phyloP scores from a whole-genome alignment of 2,888 invertebrate genomes.

The Drosophila falleni region DNA sequence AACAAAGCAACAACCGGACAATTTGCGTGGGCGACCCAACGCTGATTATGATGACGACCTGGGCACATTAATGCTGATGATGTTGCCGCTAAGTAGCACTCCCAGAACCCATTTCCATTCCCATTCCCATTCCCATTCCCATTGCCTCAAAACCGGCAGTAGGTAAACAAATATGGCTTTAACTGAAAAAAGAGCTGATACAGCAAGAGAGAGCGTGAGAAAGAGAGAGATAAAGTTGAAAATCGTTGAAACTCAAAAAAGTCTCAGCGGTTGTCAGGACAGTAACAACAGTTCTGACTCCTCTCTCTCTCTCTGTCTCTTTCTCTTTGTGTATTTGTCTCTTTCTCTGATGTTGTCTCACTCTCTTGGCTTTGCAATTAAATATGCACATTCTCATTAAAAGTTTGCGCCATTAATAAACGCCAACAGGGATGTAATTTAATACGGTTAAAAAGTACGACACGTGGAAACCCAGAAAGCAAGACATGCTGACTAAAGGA shows the following conservation, averaged over 20 bases:
- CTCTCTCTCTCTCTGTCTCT: slow-evolving; percentile 34
- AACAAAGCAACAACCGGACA: slow-evolving; percentile 53
- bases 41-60: slow-evolving; percentile 72
- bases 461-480: slow-evolving; percentile 65
- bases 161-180: slow-evolving; percentile 58
- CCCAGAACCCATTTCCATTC: slow-evolving; percentile 54
- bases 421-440: slow-evolving; percentile 80
- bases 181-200: slow-evolving; percentile 26
- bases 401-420: slow-evolving; percentile 81
- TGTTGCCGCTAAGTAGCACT: slow-evolving; percentile 76
- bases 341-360: slow-evolving; percentile 37
- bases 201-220: slow-evolving; percentile 9
- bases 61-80: slow-evolving; percentile 76
- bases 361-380: slow-evolving; percentile 76
- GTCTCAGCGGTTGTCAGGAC: slow-evolving; percentile 46
- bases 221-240: slow-evolving; percentile 1
- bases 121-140: slow-evolving; percentile 33
- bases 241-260: slow-evolving; percentile 33
- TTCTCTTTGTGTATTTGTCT: not conserved
- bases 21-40: slow-evolving; percentile 65
- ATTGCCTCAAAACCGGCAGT: slow-evolving; percentile 24
- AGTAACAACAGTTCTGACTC: slow-evolving; percentile 41
- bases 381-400: slow-evolving; percentile 80
- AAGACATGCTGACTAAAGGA: slow-evolving; percentile 43
- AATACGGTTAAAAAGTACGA: slow-evolving; percentile 79